Conservation (phyloP, 2,113 vertebrate species). For the Ariopsis seemanni region DNA sequence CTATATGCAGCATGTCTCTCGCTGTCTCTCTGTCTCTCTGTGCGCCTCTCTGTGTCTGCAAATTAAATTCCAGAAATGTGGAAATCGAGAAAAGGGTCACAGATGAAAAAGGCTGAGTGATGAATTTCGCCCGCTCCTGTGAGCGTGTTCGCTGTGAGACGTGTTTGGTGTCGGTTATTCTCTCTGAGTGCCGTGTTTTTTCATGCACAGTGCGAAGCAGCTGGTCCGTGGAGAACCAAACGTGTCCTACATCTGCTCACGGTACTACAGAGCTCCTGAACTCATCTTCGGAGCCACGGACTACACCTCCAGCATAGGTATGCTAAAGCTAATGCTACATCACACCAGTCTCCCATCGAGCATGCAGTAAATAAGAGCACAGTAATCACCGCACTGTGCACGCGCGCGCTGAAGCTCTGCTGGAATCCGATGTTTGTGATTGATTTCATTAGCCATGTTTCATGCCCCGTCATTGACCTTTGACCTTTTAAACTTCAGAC, state of each 20-base stretch:
- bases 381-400: background rate
- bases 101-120: background rate
- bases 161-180: background rate
- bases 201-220: slow-evolving; percentile 88
- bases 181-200: slow-evolving; percentile 28
- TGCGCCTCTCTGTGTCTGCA: background rate
- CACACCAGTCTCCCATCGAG: background rate
- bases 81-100: background rate
- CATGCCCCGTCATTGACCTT: slow-evolving; percentile 35
- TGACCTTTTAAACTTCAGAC: slow-evolving; percentile 69
- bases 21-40: background rate
- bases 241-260: slow-evolving; percentile 99
- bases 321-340: background rate
- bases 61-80: background rate
- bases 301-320: slow-evolving; percentile 99
- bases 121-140: background rate
- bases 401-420: background rate
- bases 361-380: background rate
- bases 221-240: slow-evolving; percentile 98
- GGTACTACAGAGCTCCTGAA: slow-evolving; percentile 99
- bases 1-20: background rate
- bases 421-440: background rate
- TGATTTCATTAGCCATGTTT: slow-evolving; percentile 4
- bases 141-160: background rate
- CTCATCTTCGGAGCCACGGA: slow-evolving; percentile 99